These are phyloP conservation scores for Tuberolachnus salignus DNA, from an alignment of 2,888 invertebrate species.

Conservation along the genomic window DNA sequence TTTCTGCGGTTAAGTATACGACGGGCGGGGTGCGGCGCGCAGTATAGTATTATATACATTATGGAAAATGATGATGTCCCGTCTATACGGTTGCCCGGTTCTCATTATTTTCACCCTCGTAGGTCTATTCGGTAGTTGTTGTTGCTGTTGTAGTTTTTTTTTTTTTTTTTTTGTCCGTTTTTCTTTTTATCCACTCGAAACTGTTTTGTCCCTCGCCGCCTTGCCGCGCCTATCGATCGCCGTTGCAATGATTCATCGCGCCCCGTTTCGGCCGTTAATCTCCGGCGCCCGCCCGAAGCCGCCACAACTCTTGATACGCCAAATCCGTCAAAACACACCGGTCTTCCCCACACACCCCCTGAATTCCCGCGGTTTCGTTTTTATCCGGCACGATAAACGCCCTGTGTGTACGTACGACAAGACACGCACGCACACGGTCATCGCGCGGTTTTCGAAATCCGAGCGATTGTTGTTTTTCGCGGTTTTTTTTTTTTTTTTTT, in stretches of 20 bases:
- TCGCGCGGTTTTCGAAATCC: no score
- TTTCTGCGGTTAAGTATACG: not conserved
- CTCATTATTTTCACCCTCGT: constrained; percentile 18
- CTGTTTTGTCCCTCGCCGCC: not conserved
- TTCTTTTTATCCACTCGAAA: constrained; percentile 25
- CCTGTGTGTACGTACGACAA: no score
- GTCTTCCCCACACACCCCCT: not conserved
- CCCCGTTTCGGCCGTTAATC: not conserved
- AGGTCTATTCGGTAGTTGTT: not conserved
- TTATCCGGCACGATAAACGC: no score
- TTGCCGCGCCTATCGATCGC: not conserved
- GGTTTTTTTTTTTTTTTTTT: no score
- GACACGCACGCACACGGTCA: no score
- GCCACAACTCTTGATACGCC: not conserved
- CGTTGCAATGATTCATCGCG: constrained; percentile 41
- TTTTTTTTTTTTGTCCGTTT: not conserved
- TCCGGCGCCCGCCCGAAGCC: not conserved
- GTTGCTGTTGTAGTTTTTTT: no score
- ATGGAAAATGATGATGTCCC: not conserved
- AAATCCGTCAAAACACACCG: not conserved
- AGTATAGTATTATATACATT: not conserved
- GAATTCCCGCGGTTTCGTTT: not conserved
- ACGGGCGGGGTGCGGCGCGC: not conserved
- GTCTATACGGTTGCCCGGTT: not conserved
- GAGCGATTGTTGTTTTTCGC: no score